Evolutionary conservation across 2,888 invertebrate species (phyloP).

Genomic region (Noctua pronuba): DNA sequence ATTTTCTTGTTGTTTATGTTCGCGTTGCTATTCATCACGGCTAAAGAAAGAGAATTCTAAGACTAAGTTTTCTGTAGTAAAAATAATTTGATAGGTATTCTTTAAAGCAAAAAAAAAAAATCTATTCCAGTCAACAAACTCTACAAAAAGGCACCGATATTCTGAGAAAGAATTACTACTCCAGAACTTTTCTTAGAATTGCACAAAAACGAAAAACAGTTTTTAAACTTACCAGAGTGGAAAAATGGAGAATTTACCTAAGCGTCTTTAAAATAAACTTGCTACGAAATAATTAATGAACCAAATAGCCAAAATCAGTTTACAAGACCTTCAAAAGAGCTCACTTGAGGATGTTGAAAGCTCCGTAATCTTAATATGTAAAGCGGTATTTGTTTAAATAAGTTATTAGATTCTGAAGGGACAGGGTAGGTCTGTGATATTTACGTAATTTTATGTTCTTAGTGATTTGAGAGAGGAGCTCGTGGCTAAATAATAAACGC

Average conservation of each 20-base stretch:
- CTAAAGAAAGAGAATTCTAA: not conserved
- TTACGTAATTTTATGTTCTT: not conserved
- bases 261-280: constrained; percentile 46
- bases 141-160: not conserved
- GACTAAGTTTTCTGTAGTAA: not conserved
- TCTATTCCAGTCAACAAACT: not conserved
- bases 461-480: not conserved
- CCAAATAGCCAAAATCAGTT: constrained; percentile 56
- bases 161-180: not conserved
- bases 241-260: constrained; percentile 35
- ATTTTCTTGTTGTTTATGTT: not conserved
- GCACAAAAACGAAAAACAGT: constrained; percentile 9
- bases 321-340: constrained; percentile 45
- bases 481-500: too few species aligned
- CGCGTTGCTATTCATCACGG: not conserved
- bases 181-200: not conserved
- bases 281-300: constrained; percentile 58
- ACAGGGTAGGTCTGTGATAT: not conserved
- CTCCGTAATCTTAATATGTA: constrained; percentile 54
- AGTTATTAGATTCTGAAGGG: constrained; percentile 30
- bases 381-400: constrained; percentile 63
- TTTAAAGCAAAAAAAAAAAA: not conserved
- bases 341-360: constrained; percentile 46
- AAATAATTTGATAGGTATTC: not conserved
- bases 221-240: not conserved